Evolutionary conservation across 2,113 vertebrate species (phyloP).

Genomic region (Indri indri): DNA sequence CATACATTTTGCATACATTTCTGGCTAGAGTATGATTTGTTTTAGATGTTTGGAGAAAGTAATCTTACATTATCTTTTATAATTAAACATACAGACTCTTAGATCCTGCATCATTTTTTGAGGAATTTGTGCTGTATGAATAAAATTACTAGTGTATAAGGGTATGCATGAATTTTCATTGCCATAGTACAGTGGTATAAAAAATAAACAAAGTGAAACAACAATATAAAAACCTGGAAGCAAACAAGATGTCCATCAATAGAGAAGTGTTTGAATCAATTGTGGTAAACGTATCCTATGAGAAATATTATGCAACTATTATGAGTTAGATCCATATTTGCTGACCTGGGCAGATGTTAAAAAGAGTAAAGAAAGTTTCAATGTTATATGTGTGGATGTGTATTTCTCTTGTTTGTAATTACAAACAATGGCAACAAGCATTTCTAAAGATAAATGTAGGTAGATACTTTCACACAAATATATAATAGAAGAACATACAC

Average conservation of each 20-base stretch:
- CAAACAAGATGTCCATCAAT: not conserved
- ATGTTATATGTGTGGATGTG: not conserved
- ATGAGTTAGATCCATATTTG: not conserved
- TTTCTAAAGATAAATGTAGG: not conserved
- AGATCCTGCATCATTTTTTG: not conserved
- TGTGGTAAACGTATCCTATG: not conserved
- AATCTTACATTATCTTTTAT: not conserved
- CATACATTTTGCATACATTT: not conserved
- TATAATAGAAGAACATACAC: not conserved
- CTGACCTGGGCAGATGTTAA: not conserved
- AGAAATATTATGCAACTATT: not conserved
- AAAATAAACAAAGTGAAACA: not conserved
- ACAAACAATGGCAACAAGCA: not conserved
- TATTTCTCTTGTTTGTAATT: not conserved
- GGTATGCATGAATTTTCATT: not conserved
- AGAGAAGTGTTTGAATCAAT: not conserved
- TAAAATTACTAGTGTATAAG: not conserved
- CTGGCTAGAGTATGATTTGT: not conserved
- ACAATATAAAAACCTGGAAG: not conserved
- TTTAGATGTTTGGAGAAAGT: not conserved
- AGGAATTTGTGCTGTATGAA: not conserved
- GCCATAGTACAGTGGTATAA: not conserved
- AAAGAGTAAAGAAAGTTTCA: not conserved
- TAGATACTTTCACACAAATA: not conserved
- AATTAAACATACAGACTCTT: not conserved